Percentiles rank a stretch among this genome's conserved stretches.
phyloP scores from a whole-genome alignment of 2,888 invertebrate genomes.

The Copidosoma aretas region DNA sequence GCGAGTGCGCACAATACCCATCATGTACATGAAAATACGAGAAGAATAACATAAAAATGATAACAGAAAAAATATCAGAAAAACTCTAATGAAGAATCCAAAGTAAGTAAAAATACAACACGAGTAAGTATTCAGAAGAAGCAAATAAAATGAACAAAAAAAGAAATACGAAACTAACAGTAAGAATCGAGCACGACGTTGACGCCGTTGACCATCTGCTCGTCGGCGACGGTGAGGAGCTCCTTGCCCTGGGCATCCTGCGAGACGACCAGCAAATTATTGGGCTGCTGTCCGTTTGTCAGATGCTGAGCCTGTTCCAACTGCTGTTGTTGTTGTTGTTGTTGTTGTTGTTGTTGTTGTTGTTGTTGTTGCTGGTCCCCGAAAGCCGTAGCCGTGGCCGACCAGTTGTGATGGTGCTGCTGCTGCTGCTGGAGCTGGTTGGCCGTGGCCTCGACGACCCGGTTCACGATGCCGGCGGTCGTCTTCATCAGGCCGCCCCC shows the following conservation, averaged over 20 bases:
- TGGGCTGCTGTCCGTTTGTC: conserved; percentile 24
- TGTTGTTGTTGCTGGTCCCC: conserved; percentile 10
- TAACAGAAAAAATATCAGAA: not conserved
- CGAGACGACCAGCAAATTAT: conserved; percentile 47
- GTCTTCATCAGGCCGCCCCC: conserved; percentile 33
- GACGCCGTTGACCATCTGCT: conserved; percentile 46
- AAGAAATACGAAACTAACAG: conserved; percentile 51
- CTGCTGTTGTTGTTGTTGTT: conserved; percentile 12
- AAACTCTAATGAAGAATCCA: too few species aligned
- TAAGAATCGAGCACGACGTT: conserved; percentile 53
- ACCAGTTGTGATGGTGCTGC: conserved; percentile 8
- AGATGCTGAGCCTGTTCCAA: not conserved
- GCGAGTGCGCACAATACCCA: not conserved
- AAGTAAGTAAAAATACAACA: too few species aligned
- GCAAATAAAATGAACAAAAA: conserved; percentile 11
- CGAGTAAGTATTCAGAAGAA: not conserved
- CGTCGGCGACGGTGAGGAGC: conserved; percentile 48
- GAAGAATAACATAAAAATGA: not conserved
- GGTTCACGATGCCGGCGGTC: conserved; percentile 34
- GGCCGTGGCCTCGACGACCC: conserved; percentile 36
- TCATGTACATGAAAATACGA: not conserved
- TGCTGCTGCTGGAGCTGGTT: conserved; percentile 33
- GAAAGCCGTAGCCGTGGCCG: conserved; percentile 29
- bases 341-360: conserved; percentile 9
- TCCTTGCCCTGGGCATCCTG: conserved; percentile 53